Percentiles rank a stretch among this genome's conserved stretches.
Evolutionary conservation across 2,888 invertebrate species (phyloP).

Genomic region (Cerastoderma edule): DNA sequence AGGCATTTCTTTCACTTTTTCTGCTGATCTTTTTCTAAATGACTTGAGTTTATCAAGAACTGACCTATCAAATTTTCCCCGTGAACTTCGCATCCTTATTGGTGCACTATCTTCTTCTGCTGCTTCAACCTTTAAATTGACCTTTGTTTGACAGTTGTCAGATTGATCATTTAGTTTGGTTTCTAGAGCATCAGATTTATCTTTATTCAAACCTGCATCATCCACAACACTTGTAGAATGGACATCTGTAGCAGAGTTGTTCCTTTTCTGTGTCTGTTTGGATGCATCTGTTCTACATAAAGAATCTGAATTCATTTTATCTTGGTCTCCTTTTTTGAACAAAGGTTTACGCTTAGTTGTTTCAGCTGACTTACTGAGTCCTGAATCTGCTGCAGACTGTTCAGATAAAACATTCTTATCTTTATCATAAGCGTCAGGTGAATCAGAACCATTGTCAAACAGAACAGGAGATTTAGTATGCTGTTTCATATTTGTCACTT

Average conservation of each 20-base stretch:
- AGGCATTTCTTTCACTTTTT: not conserved
- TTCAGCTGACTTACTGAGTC: not conserved
- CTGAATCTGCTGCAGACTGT: not conserved
- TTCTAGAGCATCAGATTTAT: not conserved
- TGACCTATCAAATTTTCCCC: slow-evolving; percentile 34
- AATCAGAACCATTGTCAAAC: slow-evolving; percentile 8
- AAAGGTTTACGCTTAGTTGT: slow-evolving; percentile 16
- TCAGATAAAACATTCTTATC: not conserved
- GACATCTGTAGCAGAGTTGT: no score
- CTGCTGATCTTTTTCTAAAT: slow-evolving; percentile 12
- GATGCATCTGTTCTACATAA: no score
- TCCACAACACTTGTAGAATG: no score
- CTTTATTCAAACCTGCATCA: not conserved
- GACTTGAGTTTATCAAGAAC: slow-evolving; percentile 39
- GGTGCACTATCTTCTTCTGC: not conserved
- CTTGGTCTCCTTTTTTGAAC: not conserved
- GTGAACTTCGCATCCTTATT: not conserved
- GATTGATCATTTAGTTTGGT: not conserved
- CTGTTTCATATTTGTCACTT: no score
- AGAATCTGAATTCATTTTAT: no score
- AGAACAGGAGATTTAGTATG: slow-evolving; percentile 3
- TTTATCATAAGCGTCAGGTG: not conserved
- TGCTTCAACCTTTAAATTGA: not conserved
- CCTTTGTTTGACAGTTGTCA: not conserved
- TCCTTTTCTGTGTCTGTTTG: slow-evolving; percentile 26